These are phyloP conservation scores for Myotis lucifugus DNA, from an alignment of 2,113 vertebrate genomes.

Conservation along the genomic window DNA sequence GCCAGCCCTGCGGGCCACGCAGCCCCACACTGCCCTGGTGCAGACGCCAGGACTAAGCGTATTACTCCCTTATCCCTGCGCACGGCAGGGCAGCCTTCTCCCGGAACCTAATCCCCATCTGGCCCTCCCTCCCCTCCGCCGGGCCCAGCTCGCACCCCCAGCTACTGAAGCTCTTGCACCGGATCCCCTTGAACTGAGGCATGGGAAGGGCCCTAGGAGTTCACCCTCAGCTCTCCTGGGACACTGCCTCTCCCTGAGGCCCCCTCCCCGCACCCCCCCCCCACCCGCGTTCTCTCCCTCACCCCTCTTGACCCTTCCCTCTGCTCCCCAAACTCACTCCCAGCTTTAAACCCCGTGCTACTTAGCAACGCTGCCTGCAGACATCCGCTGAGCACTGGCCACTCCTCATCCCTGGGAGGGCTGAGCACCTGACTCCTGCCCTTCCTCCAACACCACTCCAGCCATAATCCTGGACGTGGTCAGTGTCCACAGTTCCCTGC, in stretches of 20 bases:
- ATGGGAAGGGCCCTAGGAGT: background rate
- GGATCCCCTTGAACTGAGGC: background rate
- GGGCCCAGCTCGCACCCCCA: background rate
- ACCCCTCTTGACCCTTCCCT: background rate
- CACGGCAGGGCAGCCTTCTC: background rate
- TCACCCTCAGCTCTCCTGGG: background rate
- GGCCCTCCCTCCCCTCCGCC: background rate
- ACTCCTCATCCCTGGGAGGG: background rate
- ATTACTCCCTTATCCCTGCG: background rate
- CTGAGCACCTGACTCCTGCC: background rate
- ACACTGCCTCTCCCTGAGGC: background rate
- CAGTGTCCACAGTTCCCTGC: background rate
- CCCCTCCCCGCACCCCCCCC: too few species aligned
- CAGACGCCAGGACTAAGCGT: conserved; percentile 11
- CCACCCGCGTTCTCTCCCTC: background rate
- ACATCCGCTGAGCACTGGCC: fast-evolving
- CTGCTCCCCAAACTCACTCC: background rate
- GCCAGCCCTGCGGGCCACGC: background rate
- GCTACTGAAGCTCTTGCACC: fast-evolving
- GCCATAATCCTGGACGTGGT: background rate
- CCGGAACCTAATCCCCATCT: conserved; percentile 32
- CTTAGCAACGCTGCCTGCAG: background rate
- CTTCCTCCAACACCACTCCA: background rate
- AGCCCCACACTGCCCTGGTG: background rate
- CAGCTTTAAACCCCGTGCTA: background rate